Evolutionary conservation across 2,888 invertebrate genomes (phyloP), one percentile per base, ranked within the genome.

Genomic region (Diaperis boleti): DNA sequence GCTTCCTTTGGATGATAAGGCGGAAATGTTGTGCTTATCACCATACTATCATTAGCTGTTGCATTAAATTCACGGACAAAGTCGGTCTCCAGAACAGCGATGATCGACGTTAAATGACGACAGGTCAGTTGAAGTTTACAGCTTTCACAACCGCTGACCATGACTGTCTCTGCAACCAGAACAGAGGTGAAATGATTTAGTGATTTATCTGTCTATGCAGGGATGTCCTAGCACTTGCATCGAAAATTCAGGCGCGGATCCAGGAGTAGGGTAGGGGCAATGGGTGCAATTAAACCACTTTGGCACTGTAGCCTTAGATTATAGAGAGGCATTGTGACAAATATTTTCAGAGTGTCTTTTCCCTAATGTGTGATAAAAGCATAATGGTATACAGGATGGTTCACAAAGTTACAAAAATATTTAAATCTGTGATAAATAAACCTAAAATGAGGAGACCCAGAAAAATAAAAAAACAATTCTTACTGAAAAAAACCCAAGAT

Each of bases 31-130:
- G 68, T 66, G 15, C 69, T 61, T 11, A 44, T 14, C 4, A 39
- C 18, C 6, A 59, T 44, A 11, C 69, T 65, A 56, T 70, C 72
- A 18, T 71, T 70, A 29, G 66, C 66, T n/a, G 66, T 54, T n/a
- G 61, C 68, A 44, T 70, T 71, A 62, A 77, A 69, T 76, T 71
- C 70, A 74, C 82, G 83, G 61, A 83, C 83, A 77, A 87, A 89
- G 79, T 85, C 85, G n/a, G 86, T 87, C 72, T 88, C 87, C 69
- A 88, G 78, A 26, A 89, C 83, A 31, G 87, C 88, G 62, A 89
- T 85, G 75, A 87, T 86, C 1, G 87, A 84, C 77, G 86, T 86
- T 66, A 89, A 78, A 64, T 86, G 85, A 20, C 88, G 85, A 72
- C 89, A 89, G 2, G 87, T 88, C 41, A 89, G 80, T 14, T 86